phyloP scores from a whole-genome alignment of 2,113 vertebrate genomes.

The Psilopsiagon aurifrons region DNA sequence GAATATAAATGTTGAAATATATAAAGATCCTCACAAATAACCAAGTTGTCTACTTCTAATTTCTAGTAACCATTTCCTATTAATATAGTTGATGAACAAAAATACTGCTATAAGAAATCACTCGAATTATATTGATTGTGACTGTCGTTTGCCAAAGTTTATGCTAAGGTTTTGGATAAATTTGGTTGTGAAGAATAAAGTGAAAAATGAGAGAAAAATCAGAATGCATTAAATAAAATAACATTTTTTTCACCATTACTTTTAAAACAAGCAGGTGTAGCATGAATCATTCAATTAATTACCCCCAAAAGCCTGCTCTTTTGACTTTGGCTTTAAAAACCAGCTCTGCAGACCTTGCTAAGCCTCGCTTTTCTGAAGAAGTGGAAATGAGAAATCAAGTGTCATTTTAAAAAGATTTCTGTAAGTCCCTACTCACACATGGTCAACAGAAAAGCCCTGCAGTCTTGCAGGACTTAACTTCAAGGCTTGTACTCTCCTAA shows the following conservation, averaged over 20 bases:
- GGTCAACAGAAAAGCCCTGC: not conserved
- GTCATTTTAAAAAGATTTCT: not conserved
- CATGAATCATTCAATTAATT: not conserved
- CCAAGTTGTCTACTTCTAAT: not conserved
- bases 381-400: not conserved
- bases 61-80: not conserved
- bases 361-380: not conserved
- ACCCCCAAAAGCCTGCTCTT: not conserved
- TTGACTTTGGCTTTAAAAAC: not conserved
- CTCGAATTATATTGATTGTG: not conserved
- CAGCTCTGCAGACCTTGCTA: not conserved
- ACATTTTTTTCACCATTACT: not conserved
- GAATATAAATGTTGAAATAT: not conserved
- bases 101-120: not conserved
- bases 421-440: rapidly evolving
- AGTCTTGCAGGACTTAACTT: not conserved
- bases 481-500: not conserved
- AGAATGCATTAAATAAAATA: not conserved
- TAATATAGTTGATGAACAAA: not conserved
- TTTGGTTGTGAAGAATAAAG: not conserved
- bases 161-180: not conserved
- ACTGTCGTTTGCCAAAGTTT: not conserved
- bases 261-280: not conserved
- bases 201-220: not conserved
- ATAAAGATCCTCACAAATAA: not conserved